Percentiles rank a stretch among this genome's conserved stretches.
Conservation (phyloP, 1,140 invertebrate genomes). For the Platorchestia sp. region DNA sequence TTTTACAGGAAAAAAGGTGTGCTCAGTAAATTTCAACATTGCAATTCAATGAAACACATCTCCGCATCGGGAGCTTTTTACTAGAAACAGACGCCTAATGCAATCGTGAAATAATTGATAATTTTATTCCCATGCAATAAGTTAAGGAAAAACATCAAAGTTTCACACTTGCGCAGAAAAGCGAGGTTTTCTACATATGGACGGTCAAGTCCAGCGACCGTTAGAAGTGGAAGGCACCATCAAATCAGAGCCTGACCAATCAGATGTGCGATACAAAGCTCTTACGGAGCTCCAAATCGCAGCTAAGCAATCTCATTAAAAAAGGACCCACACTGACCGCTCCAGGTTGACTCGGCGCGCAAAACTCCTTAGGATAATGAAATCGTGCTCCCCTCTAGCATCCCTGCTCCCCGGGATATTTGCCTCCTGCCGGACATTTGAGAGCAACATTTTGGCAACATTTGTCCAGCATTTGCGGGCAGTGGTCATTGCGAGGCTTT, state of each 20-base stretch:
- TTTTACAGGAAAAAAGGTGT: no score
- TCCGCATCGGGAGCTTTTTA: no score
- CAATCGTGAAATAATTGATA: no score
- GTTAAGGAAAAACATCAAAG: no score
- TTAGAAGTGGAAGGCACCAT: background rate
- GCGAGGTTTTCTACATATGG: background rate
- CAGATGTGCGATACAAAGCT: background rate
- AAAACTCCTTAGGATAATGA: constrained; percentile 39
- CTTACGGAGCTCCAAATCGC: background rate
- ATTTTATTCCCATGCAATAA: no score
- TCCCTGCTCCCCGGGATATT: background rate
- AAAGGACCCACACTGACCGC: background rate
- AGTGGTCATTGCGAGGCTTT: constrained; percentile 34
- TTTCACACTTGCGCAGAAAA: background rate
- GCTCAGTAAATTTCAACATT: no score
- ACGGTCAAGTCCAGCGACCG: background rate
- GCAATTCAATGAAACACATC: no score
- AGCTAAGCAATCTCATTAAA: constrained; percentile 39
- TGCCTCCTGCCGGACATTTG: constrained; percentile 38
- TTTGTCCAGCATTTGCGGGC: constrained; percentile 24
- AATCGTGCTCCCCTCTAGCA: background rate
- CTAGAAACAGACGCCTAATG: no score
- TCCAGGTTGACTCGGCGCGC: background rate
- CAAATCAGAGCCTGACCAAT: constrained; percentile 13
- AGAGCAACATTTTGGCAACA: constrained; percentile 39